These are phyloP conservation scores for Lagopus leucura DNA, from an alignment of 2,113 vertebrate species.

Conservation along the genomic window DNA sequence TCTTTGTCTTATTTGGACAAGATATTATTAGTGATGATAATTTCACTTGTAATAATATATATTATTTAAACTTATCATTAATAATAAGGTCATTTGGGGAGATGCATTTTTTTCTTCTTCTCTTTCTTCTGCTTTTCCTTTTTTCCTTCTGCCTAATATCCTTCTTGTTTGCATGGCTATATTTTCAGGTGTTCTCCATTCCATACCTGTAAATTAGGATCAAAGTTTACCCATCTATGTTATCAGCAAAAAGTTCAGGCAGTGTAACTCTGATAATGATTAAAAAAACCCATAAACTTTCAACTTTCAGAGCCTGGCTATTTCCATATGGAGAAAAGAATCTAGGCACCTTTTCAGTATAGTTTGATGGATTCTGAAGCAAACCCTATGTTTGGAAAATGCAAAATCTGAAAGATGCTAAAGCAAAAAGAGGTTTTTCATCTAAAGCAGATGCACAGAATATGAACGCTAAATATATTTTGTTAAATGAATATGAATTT, in stretches of 20 bases:
- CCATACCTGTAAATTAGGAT: not conserved
- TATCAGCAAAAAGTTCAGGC: not conserved
- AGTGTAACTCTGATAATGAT: not conserved
- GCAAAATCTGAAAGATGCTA: not conserved
- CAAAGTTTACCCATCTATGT: not conserved
- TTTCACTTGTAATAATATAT: not conserved
- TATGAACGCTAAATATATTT: not conserved
- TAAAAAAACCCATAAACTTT: not conserved
- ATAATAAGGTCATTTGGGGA: not conserved
- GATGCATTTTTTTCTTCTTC: too few species aligned
- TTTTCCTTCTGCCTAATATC: not conserved
- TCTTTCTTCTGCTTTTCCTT: not conserved
- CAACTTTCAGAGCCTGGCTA: not conserved
- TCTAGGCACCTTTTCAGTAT: not conserved
- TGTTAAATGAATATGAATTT: not conserved
- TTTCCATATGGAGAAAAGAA: not conserved
- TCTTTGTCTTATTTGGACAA: not conserved
- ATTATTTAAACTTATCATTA: not conserved
- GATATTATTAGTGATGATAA: not conserved
- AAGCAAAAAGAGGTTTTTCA: not conserved
- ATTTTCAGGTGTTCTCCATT: not conserved
- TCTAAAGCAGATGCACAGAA: not conserved
- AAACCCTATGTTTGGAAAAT: not conserved
- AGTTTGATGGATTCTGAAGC: not conserved
- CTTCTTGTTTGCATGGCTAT: not conserved